phyloP scores from a whole-genome alignment of 2,113 vertebrate species.

The Heterotilapia buettikoferi region DNA sequence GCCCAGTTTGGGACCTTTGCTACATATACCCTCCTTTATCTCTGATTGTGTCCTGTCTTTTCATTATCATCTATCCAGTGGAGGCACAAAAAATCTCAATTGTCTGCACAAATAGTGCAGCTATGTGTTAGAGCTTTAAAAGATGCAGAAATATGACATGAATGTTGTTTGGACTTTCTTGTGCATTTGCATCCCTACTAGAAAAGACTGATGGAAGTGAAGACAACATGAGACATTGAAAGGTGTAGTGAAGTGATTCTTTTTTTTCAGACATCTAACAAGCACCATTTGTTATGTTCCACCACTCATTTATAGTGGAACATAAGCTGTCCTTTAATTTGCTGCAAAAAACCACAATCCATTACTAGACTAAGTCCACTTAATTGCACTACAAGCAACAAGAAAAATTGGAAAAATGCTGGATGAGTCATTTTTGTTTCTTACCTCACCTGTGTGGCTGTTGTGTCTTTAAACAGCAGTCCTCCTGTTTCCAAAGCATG shows the following conservation, averaged over 20 bases:
- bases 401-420: background rate
- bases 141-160: background rate
- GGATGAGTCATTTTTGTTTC: background rate
- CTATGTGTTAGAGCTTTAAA: background rate
- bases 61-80: background rate
- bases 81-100: background rate
- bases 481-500: background rate
- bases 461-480: background rate
- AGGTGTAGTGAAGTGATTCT: background rate
- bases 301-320: background rate
- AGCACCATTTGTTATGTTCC: background rate
- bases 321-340: background rate
- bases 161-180: background rate
- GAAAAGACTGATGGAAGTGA: background rate
- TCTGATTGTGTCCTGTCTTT: background rate
- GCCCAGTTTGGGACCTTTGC: background rate
- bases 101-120: background rate
- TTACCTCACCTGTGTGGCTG: slow-evolving; percentile 31
- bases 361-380: background rate
- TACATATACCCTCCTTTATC: background rate
- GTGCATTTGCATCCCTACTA: background rate
- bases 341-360: background rate
- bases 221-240: background rate
- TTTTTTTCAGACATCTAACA: background rate
- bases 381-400: background rate